Conservation (phyloP, 2,113 vertebrate species). For the Tichodroma muraria region DNA sequence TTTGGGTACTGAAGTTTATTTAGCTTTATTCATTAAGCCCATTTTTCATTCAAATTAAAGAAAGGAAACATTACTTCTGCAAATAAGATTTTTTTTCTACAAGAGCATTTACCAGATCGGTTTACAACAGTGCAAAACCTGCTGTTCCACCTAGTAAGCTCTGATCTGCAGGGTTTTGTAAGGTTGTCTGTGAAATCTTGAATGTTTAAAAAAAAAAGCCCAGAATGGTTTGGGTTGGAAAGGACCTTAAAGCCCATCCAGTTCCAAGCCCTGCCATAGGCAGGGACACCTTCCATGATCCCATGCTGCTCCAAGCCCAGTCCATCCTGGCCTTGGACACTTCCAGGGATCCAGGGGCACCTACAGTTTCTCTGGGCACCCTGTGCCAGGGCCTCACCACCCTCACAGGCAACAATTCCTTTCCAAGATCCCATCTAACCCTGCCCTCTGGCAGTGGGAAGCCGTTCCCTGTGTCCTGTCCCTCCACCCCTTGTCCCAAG, state of each 20-base stretch:
- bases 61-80: neutral
- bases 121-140: neutral
- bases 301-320: rapidly evolving
- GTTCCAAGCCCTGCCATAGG: neutral
- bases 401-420: neutral
- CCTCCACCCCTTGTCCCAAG: neutral
- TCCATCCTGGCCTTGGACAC: neutral
- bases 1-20: neutral
- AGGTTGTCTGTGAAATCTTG: neutral
- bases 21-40: neutral
- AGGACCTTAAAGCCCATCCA: neutral
- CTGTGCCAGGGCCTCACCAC: neutral
- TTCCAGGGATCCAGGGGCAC: neutral
- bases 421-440: rapidly evolving
- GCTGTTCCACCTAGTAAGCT: neutral
- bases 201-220: no score
- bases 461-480: neutral
- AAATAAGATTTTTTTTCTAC: neutral
- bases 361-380: neutral
- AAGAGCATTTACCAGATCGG: neutral
- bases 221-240: neutral
- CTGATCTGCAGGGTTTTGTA: neutral
- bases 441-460: neutral
- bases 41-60: neutral
- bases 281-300: neutral